These are phyloP conservation scores for Caligus rogercresseyi DNA, from an alignment of 1,140 invertebrate genomes.

Conservation along the genomic window DNA sequence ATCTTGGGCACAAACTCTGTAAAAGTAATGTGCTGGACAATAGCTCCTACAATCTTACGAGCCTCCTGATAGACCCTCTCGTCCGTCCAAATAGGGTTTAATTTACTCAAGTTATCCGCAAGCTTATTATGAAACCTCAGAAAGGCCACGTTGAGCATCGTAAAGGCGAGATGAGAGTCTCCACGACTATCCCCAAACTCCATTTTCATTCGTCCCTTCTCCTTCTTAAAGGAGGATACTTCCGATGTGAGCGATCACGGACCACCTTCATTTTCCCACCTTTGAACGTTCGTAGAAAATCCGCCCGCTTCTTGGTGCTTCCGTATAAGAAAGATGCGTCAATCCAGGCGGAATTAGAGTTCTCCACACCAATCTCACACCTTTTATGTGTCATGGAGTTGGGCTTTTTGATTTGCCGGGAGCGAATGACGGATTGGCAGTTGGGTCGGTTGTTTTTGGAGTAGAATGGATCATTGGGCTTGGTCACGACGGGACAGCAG, in stretches of 20 bases:
- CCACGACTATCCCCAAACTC: constrained; percentile 20
- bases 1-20: constrained; percentile 41
- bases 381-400: background rate
- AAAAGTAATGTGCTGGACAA: constrained; percentile 45
- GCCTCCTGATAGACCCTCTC: constrained; percentile 38
- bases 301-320: background rate
- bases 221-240: background rate
- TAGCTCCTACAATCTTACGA: constrained; percentile 34
- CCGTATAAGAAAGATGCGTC: constrained; percentile 11
- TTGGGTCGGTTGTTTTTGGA: background rate
- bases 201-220: background rate
- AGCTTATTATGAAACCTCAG: constrained; percentile 58
- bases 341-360: constrained; percentile 7
- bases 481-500: constrained; percentile 23
- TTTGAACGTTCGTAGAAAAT: background rate
- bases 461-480: constrained; percentile 23
- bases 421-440: constrained; percentile 27
- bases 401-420: constrained; percentile 22
- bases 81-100: constrained; percentile 69
- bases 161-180: constrained; percentile 20
- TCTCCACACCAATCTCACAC: constrained; percentile 23
- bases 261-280: background rate
- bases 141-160: constrained; percentile 64
- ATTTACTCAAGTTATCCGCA: constrained; percentile 41
- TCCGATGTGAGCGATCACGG: background rate